Evolutionary conservation across 2,797 vertebrate genomes (phyloP).

Genomic region (Pipistrellus pipistrellus): DNA sequence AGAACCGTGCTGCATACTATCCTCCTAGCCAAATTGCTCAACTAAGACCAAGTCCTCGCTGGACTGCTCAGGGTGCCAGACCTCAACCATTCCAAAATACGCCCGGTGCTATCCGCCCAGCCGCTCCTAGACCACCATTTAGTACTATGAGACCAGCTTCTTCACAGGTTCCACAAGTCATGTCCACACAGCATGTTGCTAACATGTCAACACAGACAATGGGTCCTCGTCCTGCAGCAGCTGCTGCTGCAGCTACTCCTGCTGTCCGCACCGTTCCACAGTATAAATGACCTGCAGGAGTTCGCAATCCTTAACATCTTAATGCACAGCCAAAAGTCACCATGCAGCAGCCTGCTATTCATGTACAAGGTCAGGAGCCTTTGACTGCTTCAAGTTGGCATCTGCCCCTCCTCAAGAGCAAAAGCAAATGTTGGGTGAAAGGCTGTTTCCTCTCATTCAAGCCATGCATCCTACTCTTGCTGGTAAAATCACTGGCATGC

Average conservation of each 20-base stretch:
- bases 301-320: conserved; percentile 91
- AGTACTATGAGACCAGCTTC: conserved; percentile 95
- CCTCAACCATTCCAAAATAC: conserved; percentile 99
- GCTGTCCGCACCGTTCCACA: conserved; percentile 94
- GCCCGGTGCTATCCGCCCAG: conserved; percentile 96
- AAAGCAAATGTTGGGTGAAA: conserved; percentile 97
- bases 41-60: conserved; percentile 91
- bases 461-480: neutral
- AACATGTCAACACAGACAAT: conserved; percentile 91
- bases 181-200: conserved; percentile 94
- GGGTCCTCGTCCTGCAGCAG: conserved; percentile 89
- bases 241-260: conserved; percentile 92
- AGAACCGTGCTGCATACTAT: conserved; percentile 98
- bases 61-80: conserved; percentile 94
- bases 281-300: conserved; percentile 96
- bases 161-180: conserved; percentile 97
- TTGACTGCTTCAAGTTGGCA: conserved; percentile 96
- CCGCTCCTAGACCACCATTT: conserved; percentile 95
- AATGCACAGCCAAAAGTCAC: conserved; percentile 91
- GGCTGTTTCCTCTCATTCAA: neutral
- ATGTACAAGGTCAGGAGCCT: conserved; percentile 98
- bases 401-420: conserved; percentile 98
- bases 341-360: conserved; percentile 99
- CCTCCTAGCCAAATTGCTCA: conserved; percentile 97
- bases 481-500: neutral